Base-by-base conservation (phyloP, 2,888 invertebrate genomes). In the Melolontha melolontha region DNA sequence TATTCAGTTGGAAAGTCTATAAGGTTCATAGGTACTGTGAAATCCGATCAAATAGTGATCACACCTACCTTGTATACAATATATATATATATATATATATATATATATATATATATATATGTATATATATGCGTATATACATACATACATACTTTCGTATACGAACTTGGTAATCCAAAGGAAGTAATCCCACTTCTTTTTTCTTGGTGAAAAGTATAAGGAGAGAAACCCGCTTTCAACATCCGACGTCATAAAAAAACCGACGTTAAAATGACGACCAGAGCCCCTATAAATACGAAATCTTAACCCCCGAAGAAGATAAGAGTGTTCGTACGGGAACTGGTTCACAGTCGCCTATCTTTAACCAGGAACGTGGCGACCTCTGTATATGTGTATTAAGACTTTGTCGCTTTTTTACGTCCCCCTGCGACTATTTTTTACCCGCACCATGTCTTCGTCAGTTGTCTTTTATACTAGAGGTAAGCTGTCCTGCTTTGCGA, bases 111-210 rank as follows among this genome's bases (percentile, higher is more conserved):
- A 22, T 22, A 22, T 22, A 11, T 11, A 11, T 5, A 42, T 12
- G 14, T 41, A 5, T 41, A 2, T 2, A n/a, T 1, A 47, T 8
- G 1, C 2, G 2, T 8, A 47, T 6, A 11, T 47, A 47, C 14
- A 47, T 47, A 10, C 14, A 47, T 14, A 14, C 10, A 49, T 16
- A 49, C 10, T 8, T 17, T 16, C 49, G 49, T 17, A 49, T 49
- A 49, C 14, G 49, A 14, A 49, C 16, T 17, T 10, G 17, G 49
- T 17, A 49, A 49, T 11, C 10, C 12, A 5, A 16, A 16, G 17
- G 49, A 16, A 49, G 16, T 49, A 49, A 49, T 49, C 49, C 1
- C 49, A 49, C 49, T 49, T 49, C 16, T 47, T 49, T n/a, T 17
- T 17, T 10, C 16, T 16, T 16, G 17, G 10, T 17, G 7, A 11